These are phyloP conservation scores for Bilobella aurantiaca DNA, from an alignment of 1,140 invertebrate genomes.

Conservation along the genomic window DNA sequence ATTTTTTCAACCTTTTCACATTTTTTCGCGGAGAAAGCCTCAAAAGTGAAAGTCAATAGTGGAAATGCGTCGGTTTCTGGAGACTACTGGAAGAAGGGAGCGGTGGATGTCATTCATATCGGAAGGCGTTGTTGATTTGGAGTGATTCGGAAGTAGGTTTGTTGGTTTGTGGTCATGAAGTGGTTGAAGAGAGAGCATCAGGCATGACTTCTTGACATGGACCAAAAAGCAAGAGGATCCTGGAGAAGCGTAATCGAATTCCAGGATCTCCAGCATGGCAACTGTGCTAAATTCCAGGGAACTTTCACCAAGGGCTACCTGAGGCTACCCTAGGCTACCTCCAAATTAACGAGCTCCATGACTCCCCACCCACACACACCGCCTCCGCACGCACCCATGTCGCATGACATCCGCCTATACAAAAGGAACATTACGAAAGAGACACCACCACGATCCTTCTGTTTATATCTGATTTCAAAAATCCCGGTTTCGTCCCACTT, in stretches of 20 bases:
- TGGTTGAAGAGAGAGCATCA: neutral
- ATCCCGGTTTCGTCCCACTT: neutral
- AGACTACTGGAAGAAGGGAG: too few relatives aligned
- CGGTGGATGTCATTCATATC: too few relatives aligned
- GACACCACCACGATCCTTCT: neutral
- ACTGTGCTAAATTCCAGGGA: too few relatives aligned
- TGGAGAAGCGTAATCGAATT: neutral
- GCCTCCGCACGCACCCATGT: neutral
- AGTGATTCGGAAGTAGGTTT: constrained; percentile 6
- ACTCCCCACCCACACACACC: neutral
- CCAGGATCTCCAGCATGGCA: neutral
- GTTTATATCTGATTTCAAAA: neutral
- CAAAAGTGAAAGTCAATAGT: too few relatives aligned
- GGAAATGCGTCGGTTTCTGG: too few relatives aligned
- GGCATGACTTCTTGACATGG: neutral
- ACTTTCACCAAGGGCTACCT: too few relatives aligned
- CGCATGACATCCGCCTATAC: neutral
- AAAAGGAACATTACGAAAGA: neutral
- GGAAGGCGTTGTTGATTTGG: neutral
- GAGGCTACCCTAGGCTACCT: too few relatives aligned
- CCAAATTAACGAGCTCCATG: neutral
- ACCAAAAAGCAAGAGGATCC: neutral
- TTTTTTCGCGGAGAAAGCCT: too few relatives aligned
- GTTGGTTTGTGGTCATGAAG: neutral
- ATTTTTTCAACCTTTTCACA: too few relatives aligned